Percentiles rank a stretch among this genome's conserved stretches.
Evolutionary conservation across 2,113 vertebrate genomes (phyloP).

Genomic region (Poecilia latipinna): DNA sequence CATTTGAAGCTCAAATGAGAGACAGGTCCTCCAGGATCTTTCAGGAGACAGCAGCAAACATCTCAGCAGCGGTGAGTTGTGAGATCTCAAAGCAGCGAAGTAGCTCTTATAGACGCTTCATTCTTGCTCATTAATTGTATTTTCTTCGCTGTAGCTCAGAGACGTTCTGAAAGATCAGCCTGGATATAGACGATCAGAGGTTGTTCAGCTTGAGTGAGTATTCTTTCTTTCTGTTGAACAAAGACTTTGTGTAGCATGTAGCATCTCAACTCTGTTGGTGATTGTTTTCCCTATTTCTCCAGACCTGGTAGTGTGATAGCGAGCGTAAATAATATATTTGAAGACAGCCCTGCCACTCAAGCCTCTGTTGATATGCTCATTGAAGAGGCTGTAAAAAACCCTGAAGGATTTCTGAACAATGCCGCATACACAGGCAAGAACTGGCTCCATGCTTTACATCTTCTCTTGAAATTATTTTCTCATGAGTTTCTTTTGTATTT

Average conservation of each 20-base stretch:
- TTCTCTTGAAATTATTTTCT: neutral
- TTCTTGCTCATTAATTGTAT: constrained; percentile 5
- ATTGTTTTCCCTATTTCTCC: constrained; percentile 10
- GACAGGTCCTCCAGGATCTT: constrained; percentile 65
- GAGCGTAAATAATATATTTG: constrained; percentile 73
- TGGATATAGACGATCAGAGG: constrained; percentile 62
- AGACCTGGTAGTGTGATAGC: constrained; percentile 78
- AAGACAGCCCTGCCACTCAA: constrained; percentile 35
- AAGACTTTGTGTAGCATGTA: neutral
- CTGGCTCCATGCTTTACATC: neutral
- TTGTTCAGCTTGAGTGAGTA: constrained; percentile 72
- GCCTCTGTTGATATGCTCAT: constrained; percentile 13
- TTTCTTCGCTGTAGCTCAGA: constrained; percentile 60
- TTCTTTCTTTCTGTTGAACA: neutral
- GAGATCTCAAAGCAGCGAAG: neutral
- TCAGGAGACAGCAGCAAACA: neutral
- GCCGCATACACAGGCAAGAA: constrained; percentile 47
- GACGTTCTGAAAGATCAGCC: neutral
- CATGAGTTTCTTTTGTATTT: neutral
- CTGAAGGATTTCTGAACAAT: neutral
- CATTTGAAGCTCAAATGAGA: constrained; percentile 59
- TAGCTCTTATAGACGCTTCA: neutral
- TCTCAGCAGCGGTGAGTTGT: constrained; percentile 64
- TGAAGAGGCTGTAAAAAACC: neutral
- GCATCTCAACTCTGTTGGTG: neutral